Evolutionary conservation across 1,140 invertebrate species (phyloP).

Genomic region (Diachasma alloeum): DNA sequence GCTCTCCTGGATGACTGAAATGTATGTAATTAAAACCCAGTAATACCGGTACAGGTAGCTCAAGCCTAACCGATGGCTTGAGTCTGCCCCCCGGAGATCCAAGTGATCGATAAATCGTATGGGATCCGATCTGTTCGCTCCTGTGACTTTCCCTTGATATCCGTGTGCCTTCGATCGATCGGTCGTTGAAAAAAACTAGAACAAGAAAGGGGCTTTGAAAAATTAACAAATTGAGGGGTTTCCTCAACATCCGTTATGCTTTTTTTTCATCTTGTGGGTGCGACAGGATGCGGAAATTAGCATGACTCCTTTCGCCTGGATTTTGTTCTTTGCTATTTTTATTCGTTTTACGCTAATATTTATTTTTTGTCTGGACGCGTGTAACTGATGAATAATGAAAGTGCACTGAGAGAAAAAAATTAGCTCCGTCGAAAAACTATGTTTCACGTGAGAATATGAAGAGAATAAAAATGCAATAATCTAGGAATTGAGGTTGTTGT

Average conservation of each 20-base stretch:
- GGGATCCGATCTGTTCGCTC: background rate
- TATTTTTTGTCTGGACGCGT: background rate
- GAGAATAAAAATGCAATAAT: too few species aligned
- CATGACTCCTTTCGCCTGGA: background rate
- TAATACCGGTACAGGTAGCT: background rate
- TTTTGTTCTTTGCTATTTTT: background rate
- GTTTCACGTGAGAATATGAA: too few species aligned
- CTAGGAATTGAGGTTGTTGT: too few species aligned
- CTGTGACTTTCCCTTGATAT: conserved; percentile 18
- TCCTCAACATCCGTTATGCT: background rate
- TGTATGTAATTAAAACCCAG: conserved; percentile 17
- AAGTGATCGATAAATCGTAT: conserved; percentile 20
- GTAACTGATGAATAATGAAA: too few species aligned
- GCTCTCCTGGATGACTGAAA: background rate
- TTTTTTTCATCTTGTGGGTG: background rate
- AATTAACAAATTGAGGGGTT: background rate
- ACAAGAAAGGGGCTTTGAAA: background rate
- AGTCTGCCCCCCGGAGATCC: conserved; percentile 13
- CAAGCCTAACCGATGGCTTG: background rate
- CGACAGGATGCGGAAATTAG: background rate
- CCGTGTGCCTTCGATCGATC: background rate
- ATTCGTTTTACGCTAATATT: background rate
- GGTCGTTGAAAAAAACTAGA: background rate
- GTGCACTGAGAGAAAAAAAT: too few species aligned
- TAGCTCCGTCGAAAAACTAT: too few species aligned